Percentiles rank a stretch among this genome's conserved stretches.
Evolutionary conservation across 1,140 invertebrate species (phyloP).

Genomic region (Plodia interpunctella): DNA sequence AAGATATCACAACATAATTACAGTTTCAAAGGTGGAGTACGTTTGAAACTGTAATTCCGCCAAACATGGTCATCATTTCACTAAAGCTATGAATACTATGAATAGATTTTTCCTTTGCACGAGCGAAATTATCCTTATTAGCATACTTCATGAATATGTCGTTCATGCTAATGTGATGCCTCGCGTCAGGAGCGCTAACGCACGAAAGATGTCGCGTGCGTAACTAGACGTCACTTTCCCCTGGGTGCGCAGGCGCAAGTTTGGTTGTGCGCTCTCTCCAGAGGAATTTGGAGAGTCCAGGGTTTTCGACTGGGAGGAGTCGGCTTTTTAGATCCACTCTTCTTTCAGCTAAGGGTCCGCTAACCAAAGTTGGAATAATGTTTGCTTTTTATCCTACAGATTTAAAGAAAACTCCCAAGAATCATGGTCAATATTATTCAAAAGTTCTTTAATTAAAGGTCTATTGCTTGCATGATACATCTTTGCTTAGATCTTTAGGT

Average conservation of each 20-base stretch:
- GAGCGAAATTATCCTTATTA: constrained; percentile 13
- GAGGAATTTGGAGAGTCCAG: constrained; percentile 39
- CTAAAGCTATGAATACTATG: constrained; percentile 2
- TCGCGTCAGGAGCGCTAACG: constrained; percentile 39
- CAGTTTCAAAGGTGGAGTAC: too few relatives aligned
- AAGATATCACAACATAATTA: too few relatives aligned
- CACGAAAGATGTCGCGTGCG: constrained; percentile 53
- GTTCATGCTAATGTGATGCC: constrained; percentile 43
- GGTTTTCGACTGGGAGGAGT: constrained; percentile 21
- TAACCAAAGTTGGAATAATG: too few relatives aligned
- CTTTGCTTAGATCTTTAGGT: too few relatives aligned
- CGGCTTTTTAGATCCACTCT: too few relatives aligned
- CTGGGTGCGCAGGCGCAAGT: constrained; percentile 35
- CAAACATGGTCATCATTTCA: background rate
- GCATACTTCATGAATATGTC: constrained; percentile 18
- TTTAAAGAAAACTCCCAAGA: too few relatives aligned
- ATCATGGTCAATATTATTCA: too few relatives aligned
- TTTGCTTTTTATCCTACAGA: too few relatives aligned
- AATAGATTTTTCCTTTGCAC: background rate
- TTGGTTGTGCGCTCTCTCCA: constrained; percentile 57
- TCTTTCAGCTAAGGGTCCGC: too few relatives aligned
- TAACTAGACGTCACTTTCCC: constrained; percentile 55
- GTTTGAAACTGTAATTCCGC: too few relatives aligned
- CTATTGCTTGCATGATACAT: too few relatives aligned
- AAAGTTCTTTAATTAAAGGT: too few relatives aligned